Percentiles rank a stretch among this genome's conserved stretches.
Conservation (phyloP, 1,140 invertebrate species). For the Euborellia annulipes region DNA sequence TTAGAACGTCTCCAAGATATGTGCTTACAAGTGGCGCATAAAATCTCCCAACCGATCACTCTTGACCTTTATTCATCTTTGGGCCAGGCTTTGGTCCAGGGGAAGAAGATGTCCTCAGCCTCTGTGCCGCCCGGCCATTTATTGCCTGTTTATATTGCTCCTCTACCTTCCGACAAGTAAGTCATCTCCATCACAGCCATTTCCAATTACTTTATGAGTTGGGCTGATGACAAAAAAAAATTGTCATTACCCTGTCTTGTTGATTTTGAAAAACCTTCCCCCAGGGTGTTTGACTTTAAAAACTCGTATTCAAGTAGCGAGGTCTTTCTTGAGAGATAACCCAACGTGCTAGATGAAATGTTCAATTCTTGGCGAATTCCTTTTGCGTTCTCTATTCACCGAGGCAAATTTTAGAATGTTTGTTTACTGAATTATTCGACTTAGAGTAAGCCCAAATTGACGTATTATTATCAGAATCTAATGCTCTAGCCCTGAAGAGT, state of each 20-base stretch:
- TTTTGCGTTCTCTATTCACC: too few species aligned
- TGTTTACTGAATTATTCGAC: too few species aligned
- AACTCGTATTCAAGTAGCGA: conserved; percentile 24
- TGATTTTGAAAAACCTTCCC: conserved; percentile 15
- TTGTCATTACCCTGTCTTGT: conserved; percentile 19
- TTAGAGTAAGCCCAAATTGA: not conserved
- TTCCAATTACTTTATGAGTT: conserved; percentile 5
- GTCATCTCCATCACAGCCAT: conserved; percentile 15
- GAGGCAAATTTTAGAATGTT: too few species aligned
- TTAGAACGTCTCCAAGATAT: conserved; percentile 73
- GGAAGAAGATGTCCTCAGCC: conserved; percentile 56
- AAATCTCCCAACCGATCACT: conserved; percentile 49
- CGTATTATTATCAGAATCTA: too few species aligned
- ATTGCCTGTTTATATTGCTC: conserved; percentile 61
- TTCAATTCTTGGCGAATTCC: too few species aligned
- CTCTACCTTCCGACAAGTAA: conserved; percentile 58
- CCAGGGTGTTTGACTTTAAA: conserved; percentile 15
- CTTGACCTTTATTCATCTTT: conserved; percentile 53
- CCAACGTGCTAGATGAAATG: too few species aligned
- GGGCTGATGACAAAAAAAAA: conserved; percentile 19
- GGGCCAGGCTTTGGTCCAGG: conserved; percentile 44
- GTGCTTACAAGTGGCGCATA: conserved; percentile 57
- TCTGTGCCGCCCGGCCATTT: conserved; percentile 41
- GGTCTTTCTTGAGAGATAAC: conserved; percentile 19
- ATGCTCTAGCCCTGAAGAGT: too few species aligned